These are phyloP conservation scores for Calyptomena viridis DNA, from an alignment of 2,113 vertebrate species.

Conservation along the genomic window DNA sequence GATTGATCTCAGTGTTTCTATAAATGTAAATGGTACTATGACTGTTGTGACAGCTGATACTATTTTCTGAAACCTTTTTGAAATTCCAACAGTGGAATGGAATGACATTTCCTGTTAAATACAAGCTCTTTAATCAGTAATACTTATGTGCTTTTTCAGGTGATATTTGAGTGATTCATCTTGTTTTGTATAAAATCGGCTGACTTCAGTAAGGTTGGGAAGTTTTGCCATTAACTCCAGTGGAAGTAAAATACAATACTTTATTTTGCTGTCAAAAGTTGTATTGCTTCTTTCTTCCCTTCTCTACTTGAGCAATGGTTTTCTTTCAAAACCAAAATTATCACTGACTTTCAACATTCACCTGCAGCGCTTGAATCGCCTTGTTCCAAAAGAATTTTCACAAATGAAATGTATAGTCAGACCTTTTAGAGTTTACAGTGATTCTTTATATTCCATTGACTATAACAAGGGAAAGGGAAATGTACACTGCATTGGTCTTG, in stretches of 20 bases:
- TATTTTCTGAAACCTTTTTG: slow-evolving; percentile 3
- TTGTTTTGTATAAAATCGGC: slow-evolving; percentile 18
- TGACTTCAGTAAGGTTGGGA: background rate
- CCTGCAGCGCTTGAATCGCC: background rate
- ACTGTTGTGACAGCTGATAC: background rate
- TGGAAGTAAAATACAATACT: slow-evolving; percentile 34
- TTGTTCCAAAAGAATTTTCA: background rate
- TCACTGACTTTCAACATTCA: background rate
- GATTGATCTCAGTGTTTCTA: background rate
- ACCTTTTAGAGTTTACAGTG: background rate
- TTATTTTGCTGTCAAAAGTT: slow-evolving; percentile 34
- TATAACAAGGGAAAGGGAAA: background rate
- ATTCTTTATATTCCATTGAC: background rate
- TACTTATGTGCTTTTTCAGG: background rate
- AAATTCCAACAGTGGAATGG: background rate
- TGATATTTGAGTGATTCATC: background rate
- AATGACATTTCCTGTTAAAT: slow-evolving; percentile 3
- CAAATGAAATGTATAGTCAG: background rate
- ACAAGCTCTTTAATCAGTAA: background rate
- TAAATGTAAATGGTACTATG: slow-evolving; percentile 6
- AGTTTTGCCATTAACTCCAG: background rate
- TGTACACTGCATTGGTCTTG: background rate
- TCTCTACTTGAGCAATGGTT: background rate
- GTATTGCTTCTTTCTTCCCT: slow-evolving; percentile 6
- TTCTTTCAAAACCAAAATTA: background rate